phyloP scores from a whole-genome alignment of 2,113 vertebrate genomes.

The Tautogolabrus adspersus region DNA sequence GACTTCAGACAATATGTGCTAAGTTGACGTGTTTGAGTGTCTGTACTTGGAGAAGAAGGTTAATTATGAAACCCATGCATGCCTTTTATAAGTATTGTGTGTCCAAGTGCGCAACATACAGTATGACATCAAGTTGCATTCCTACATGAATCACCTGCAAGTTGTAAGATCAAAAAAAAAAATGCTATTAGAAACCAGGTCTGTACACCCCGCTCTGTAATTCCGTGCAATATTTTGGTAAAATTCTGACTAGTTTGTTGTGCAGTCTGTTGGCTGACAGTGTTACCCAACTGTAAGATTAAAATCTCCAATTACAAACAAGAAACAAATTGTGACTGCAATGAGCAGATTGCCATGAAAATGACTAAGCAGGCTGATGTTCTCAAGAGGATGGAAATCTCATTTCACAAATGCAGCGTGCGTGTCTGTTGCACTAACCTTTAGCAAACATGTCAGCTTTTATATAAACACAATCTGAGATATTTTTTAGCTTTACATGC shows the following conservation, averaged over 20 bases:
- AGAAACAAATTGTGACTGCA: neutral
- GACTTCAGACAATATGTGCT: too few relatives aligned
- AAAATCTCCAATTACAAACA: neutral
- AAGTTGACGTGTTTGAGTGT: too few relatives aligned
- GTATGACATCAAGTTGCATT: neutral
- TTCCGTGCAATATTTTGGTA: neutral
- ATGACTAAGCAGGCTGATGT: neutral
- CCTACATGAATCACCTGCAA: neutral
- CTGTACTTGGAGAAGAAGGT: too few relatives aligned
- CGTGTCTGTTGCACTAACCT: neutral
- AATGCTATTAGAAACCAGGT: neutral
- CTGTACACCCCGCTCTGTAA: neutral
- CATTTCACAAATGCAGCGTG: slow-evolving; percentile 22
- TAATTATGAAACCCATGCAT: too few relatives aligned
- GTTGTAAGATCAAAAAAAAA: neutral
- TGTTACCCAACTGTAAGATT: neutral
- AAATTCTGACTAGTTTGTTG: neutral
- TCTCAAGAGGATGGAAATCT: slow-evolving; percentile 4
- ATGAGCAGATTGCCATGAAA: slow-evolving; percentile 5
- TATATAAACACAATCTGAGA: neutral
- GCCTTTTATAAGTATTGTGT: too few relatives aligned
- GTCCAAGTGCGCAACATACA: too few relatives aligned
- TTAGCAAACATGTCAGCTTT: neutral
- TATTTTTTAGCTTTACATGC: neutral
- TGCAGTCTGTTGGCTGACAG: neutral